These are phyloP conservation scores for Rhabdornis inornatus DNA, from an alignment of 2,113 vertebrate species.

Conservation along the genomic window DNA sequence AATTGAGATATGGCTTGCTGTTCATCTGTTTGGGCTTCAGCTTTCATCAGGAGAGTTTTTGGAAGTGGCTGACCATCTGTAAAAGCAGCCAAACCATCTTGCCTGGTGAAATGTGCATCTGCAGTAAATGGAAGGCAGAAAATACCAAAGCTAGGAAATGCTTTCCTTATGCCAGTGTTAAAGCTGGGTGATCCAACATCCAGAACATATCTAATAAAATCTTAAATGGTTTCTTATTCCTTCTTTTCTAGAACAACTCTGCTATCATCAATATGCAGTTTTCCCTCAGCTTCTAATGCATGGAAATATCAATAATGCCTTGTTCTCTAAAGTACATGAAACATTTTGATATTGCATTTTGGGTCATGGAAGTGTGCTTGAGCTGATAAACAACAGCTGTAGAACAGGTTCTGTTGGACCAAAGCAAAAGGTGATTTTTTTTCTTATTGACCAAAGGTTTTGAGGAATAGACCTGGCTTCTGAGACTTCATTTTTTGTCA, in stretches of 20 bases:
- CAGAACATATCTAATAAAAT: background rate
- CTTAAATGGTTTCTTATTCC: background rate
- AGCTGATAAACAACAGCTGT: slow-evolving; percentile 10
- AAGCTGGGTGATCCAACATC: background rate
- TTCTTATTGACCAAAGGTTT: background rate
- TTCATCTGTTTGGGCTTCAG: background rate
- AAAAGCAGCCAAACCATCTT: background rate
- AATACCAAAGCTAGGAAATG: background rate
- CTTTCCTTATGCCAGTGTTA: background rate
- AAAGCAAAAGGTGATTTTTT: background rate
- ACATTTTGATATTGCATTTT: background rate
- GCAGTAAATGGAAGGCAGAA: background rate
- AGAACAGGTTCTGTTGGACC: background rate
- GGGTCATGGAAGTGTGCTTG: background rate
- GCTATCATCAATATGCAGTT: background rate
- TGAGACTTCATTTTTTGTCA: background rate
- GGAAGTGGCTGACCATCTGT: background rate
- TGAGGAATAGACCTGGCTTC: background rate
- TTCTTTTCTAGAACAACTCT: background rate
- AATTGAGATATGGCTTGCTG: background rate
- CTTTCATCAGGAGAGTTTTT: background rate
- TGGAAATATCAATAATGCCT: background rate
- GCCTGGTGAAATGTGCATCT: background rate
- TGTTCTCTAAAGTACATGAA: background rate
- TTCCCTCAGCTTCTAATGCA: background rate